phyloP scores from a whole-genome alignment of 2,797 vertebrate species.

The Mycteria americana region DNA sequence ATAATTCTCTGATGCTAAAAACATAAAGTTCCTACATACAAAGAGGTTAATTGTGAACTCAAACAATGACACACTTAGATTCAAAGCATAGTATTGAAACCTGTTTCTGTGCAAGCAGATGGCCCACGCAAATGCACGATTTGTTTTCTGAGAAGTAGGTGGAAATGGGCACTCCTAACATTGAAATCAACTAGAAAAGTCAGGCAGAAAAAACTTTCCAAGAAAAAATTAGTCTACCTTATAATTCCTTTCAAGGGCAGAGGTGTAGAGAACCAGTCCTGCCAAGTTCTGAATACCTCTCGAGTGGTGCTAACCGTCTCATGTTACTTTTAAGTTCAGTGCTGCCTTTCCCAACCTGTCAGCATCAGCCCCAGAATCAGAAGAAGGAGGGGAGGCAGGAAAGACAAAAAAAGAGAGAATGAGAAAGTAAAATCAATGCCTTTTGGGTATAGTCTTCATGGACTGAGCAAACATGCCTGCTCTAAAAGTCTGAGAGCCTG shows the following conservation, averaged over 20 bases:
- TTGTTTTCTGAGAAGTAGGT: background rate
- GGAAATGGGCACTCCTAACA: background rate
- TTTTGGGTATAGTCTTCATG: background rate
- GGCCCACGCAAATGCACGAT: background rate
- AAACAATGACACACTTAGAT: background rate
- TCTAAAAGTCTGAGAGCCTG: background rate
- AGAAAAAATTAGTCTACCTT: background rate
- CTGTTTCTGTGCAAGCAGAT: background rate
- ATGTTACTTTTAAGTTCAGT: background rate
- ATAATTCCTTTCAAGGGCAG: conserved; percentile 1
- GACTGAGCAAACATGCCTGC: background rate
- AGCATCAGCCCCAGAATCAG: background rate
- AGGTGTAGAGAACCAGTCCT: background rate
- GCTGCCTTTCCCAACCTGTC: background rate
- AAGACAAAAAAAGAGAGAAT: background rate
- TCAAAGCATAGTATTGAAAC: conserved; percentile 10
- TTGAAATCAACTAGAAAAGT: background rate
- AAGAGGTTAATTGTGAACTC: conserved; percentile 25
- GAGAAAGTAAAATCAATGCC: background rate
- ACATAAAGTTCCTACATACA: background rate
- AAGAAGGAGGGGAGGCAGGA: background rate
- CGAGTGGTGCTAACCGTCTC: background rate
- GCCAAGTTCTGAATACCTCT: background rate
- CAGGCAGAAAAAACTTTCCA: background rate
- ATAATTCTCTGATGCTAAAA: conserved; percentile 1